phyloP scores from a whole-genome alignment of 2,888 invertebrate species.

The Hypomecis punctinalis region DNA sequence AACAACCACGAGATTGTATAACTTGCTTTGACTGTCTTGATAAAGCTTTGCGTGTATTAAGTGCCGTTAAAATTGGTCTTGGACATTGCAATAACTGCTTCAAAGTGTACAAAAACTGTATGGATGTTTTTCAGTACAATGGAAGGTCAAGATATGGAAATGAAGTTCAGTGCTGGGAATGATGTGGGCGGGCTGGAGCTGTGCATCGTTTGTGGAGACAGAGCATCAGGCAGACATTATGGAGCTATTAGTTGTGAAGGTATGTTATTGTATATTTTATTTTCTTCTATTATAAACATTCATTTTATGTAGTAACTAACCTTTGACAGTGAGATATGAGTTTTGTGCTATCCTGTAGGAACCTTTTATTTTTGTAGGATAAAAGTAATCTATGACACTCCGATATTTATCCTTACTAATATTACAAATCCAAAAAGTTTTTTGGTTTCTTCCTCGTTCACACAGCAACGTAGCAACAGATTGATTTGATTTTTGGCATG shows the following conservation, averaged over 20 bases:
- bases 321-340: no score
- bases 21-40: neutral
- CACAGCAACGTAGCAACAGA: no score
- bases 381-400: neutral
- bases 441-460: no score
- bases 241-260: conserved; percentile 96
- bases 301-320: no score
- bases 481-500: no score
- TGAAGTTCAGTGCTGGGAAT: conserved; percentile 70
- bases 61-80: neutral
- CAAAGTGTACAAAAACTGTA: neutral
- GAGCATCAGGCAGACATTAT: conserved; percentile 98
- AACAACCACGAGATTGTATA: conserved; percentile 28
- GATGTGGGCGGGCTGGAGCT: conserved; percentile 89
- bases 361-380: neutral
- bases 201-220: conserved; percentile 98
- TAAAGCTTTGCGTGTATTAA: no score
- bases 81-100: neutral
- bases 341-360: no score
- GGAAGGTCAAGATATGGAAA: conserved; percentile 75
- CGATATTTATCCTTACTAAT: no score
- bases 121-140: conserved; percentile 46
- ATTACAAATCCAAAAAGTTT: no score
- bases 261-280: conserved; percentile 40
- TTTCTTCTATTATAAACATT: no score